A percentile compares a stretch with the other conserved stretches of the same genome.
These are phyloP conservation scores for Halcyon malimbica DNA, from an alignment of 2,113 vertebrate genomes.

Conservation along the genomic window DNA sequence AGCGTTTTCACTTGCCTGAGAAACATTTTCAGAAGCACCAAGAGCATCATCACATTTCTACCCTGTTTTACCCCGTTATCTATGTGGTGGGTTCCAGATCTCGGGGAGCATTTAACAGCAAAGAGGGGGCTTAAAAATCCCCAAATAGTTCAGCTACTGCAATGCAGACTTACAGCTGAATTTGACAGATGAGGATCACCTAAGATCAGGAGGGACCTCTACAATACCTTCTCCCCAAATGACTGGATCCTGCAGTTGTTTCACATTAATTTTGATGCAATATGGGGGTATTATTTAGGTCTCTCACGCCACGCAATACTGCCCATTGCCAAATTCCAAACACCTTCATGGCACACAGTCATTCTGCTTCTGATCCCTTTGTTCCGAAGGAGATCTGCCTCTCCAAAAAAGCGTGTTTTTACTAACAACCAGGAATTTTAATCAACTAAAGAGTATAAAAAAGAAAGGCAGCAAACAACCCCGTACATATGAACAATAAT, in stretches of 20 bases:
- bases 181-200: rapidly evolving
- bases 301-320: not conserved
- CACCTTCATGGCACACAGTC: not conserved
- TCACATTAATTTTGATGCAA: rapidly evolving
- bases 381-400: not conserved
- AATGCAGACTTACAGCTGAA: not conserved
- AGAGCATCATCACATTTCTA: not conserved
- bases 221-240: rapidly evolving
- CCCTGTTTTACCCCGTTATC: rapidly evolving
- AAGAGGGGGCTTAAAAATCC: not conserved
- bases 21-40: not conserved
- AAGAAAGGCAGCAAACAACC: no score
- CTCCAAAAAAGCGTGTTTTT: not conserved
- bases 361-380: not conserved
- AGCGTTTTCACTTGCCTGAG: not conserved
- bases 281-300: not conserved
- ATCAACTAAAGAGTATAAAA: not conserved
- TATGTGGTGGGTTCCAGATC: rapidly evolving
- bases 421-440: not conserved
- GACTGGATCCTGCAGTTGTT: rapidly evolving
- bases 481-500: rapidly evolving
- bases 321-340: not conserved
- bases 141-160: not conserved
- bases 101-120: rapidly evolving
- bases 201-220: not conserved